Conservation (phyloP, 2,888 invertebrate species). For the Lymantria monacha region DNA sequence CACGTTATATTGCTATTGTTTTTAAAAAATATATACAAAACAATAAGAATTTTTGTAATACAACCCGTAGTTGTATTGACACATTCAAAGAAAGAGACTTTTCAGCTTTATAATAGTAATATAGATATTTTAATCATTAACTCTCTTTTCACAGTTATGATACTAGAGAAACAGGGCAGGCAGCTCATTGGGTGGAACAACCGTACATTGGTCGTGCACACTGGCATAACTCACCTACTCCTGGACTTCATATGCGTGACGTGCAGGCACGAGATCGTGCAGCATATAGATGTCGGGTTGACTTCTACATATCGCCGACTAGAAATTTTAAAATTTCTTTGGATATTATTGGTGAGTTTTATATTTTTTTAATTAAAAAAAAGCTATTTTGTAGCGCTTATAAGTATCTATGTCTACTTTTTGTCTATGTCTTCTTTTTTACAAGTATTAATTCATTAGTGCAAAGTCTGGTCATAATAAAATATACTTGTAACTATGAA, state of each 20-base stretch:
- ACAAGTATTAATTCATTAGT: too few relatives aligned
- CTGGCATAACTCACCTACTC: slow-evolving; percentile 78
- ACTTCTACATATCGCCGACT: slow-evolving; percentile 86
- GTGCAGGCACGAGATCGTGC: slow-evolving; percentile 64
- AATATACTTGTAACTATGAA: background rate
- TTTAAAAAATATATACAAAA: too few relatives aligned
- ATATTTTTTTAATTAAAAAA: background rate
- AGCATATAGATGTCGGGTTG: slow-evolving; percentile 68
- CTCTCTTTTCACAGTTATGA: slow-evolving; percentile 57
- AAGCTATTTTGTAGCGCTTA: background rate
- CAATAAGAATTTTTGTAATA: too few relatives aligned
- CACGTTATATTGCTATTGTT: too few relatives aligned
- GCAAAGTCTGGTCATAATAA: background rate
- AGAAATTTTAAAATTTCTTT: slow-evolving; percentile 88
- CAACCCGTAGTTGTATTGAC: too few relatives aligned
- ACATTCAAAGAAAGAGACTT: too few relatives aligned
- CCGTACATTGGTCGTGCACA: slow-evolving; percentile 85
- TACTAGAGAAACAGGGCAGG: slow-evolving; percentile 58
- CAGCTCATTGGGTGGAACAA: slow-evolving; percentile 74
- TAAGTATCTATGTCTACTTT: background rate
- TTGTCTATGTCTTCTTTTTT: too few relatives aligned
- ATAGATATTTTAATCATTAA: background rate
- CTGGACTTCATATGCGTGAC: slow-evolving; percentile 55
- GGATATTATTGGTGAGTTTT: slow-evolving; percentile 85
- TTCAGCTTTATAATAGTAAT: too few relatives aligned